Percentiles rank a stretch among this genome's conserved stretches.
Evolutionary conservation across 2,113 vertebrate species (phyloP).

Genomic region (Pluvialis apricaria): DNA sequence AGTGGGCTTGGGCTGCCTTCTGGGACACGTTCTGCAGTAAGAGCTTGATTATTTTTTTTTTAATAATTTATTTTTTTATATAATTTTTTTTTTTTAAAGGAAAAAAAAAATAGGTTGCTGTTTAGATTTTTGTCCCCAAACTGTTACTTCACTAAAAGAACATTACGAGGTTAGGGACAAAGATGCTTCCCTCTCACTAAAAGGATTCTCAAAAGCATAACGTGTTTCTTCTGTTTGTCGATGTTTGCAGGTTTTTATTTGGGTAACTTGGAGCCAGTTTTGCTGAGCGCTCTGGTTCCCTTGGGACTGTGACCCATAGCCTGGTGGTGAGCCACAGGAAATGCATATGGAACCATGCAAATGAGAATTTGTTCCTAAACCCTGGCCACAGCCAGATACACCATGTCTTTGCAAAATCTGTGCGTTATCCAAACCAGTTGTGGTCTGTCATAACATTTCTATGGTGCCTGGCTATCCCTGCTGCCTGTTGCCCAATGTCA

Average conservation of each 20-base stretch:
- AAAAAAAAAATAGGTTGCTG: not conserved
- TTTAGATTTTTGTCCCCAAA: not conserved
- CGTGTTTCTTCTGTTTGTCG: fast-evolving
- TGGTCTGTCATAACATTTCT: not conserved
- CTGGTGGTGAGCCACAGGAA: not conserved
- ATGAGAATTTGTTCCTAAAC: not conserved
- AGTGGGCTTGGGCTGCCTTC: not conserved
- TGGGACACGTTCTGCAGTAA: not conserved
- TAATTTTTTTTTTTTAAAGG: not conserved
- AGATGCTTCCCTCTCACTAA: not conserved
- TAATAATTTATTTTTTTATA: not conserved
- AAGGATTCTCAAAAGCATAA: fast-evolving
- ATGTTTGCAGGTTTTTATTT: not conserved
- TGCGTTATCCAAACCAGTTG: not conserved
- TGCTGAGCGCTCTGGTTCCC: fast-evolving
- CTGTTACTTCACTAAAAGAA: not conserved
- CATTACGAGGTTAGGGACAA: not conserved
- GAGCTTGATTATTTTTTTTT: not conserved
- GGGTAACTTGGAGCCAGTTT: not conserved
- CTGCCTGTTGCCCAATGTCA: not conserved
- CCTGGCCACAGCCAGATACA: not conserved
- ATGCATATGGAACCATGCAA: not conserved
- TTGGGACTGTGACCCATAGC: not conserved
- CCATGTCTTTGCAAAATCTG: not conserved
- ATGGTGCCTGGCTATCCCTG: not conserved